These are phyloP conservation scores for Leucania comma DNA, from an alignment of 2,888 invertebrate genomes.

Conservation along the genomic window DNA sequence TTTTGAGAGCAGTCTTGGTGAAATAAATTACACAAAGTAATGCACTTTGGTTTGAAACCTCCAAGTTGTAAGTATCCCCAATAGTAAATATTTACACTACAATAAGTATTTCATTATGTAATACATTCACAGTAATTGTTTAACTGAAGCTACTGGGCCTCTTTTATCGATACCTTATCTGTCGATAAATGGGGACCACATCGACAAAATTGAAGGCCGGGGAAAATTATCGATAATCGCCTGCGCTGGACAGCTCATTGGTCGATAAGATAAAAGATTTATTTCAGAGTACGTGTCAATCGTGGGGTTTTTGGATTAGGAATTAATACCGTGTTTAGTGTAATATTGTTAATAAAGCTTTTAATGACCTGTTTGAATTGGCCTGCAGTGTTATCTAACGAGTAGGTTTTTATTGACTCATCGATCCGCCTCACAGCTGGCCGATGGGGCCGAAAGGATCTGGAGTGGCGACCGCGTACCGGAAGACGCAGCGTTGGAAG, in stretches of 20 bases:
- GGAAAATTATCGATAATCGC: conserved; percentile 49
- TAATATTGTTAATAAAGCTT: conserved; percentile 7
- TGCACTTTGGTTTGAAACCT: too few relatives aligned
- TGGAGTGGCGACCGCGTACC: too few relatives aligned
- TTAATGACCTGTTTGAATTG: conserved; percentile 17
- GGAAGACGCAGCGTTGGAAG: too few relatives aligned
- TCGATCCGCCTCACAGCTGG: too few relatives aligned
- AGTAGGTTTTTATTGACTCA: background rate
- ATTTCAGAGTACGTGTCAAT: conserved; percentile 44
- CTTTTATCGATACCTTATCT: conserved; percentile 62
- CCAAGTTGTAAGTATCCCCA: too few relatives aligned
- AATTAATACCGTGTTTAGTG: conserved; percentile 6
- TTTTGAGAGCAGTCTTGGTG: too few relatives aligned
- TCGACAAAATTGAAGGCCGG: conserved; percentile 53
- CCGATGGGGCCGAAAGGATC: too few relatives aligned
- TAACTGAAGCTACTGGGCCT: conserved; percentile 58
- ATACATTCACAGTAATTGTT: conserved; percentile 44
- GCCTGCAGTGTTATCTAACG: conserved; percentile 4
- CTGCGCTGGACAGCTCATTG: conserved; percentile 40
- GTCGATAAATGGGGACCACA: conserved; percentile 50
- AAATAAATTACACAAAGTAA: too few relatives aligned
- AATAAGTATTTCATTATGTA: conserved; percentile 38
- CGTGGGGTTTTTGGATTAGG: conserved; percentile 9
- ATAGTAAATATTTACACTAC: conserved; percentile 19
- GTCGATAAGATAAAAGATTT: conserved; percentile 56